Evolutionary conservation across 2,113 vertebrate genomes (phyloP).

Genomic region (Opisthocomus hoazin): DNA sequence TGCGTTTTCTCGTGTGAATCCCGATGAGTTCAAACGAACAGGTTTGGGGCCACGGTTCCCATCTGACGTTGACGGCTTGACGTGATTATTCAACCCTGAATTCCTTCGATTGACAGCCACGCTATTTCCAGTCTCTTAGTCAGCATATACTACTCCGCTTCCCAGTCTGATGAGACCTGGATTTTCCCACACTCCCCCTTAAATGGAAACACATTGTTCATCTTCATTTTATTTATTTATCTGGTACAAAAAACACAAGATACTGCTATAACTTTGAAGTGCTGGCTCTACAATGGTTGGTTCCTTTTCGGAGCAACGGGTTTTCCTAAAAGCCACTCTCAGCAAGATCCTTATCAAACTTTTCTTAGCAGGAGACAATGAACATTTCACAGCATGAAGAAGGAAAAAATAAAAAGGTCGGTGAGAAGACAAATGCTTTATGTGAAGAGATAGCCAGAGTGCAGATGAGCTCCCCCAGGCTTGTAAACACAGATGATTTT

Average conservation of each 20-base stretch:
- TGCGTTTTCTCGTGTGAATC: neutral
- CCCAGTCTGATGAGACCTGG: conserved; percentile 58
- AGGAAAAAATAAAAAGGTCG: neutral
- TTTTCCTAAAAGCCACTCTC: conserved; percentile 64
- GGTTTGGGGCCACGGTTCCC: neutral
- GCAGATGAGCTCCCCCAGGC: neutral
- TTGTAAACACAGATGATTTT: conserved; percentile 27
- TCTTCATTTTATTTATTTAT: conserved; percentile 66
- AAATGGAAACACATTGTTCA: conserved; percentile 70
- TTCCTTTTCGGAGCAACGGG: conserved; percentile 55
- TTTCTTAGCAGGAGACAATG: conserved; percentile 64
- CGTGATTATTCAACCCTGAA: conserved; percentile 24
- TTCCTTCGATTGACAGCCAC: neutral
- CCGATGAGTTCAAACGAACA: neutral
- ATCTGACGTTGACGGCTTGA: neutral
- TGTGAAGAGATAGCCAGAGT: neutral
- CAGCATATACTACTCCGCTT: neutral
- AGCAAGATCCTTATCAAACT: conserved; percentile 70
- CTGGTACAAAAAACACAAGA: conserved; percentile 65
- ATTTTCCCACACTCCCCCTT: conserved; percentile 68
- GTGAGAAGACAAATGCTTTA: neutral
- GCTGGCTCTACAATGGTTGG: conserved; percentile 36
- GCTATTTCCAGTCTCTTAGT: conserved; percentile 54
- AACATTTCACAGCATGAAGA: conserved; percentile 54
- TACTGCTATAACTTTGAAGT: conserved; percentile 67